Evolutionary conservation across 2,888 invertebrate genomes (phyloP).

Genomic region (Frankliniella intonsa): DNA sequence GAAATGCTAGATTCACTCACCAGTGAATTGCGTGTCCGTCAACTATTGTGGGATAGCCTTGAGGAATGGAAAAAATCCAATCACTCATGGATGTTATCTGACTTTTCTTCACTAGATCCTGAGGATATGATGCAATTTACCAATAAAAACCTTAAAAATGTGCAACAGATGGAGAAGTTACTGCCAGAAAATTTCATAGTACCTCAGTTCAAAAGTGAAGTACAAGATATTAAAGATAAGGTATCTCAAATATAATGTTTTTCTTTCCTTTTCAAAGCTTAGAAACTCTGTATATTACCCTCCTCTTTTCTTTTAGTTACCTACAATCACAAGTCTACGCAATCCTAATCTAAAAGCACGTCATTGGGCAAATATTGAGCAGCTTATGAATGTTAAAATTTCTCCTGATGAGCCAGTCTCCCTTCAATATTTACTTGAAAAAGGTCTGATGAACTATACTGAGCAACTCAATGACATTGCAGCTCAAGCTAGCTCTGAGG

Average conservation of each 20-base stretch:
- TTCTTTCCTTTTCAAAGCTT: neutral
- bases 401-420: slow-evolving; percentile 63
- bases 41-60: slow-evolving; percentile 72
- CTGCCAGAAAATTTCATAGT: slow-evolving; percentile 75
- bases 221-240: slow-evolving; percentile 74
- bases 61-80: slow-evolving; percentile 58
- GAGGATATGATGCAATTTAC: slow-evolving; percentile 66
- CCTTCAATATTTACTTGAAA: slow-evolving; percentile 62
- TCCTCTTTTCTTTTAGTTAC: slow-evolving; percentile 51
- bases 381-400: slow-evolving; percentile 64
- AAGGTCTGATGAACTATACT: slow-evolving; percentile 68
- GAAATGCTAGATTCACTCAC: slow-evolving; percentile 76
- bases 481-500: slow-evolving; percentile 83
- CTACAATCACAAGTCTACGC: slow-evolving; percentile 72
- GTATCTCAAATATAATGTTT: slow-evolving; percentile 44
- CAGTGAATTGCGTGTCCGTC: slow-evolving; percentile 72
- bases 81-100: slow-evolving; percentile 45
- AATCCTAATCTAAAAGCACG: slow-evolving; percentile 73
- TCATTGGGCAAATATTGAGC: slow-evolving; percentile 81
- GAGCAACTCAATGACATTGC: slow-evolving; percentile 78
- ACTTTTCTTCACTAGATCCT: slow-evolving; percentile 62
- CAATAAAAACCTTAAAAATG: slow-evolving; percentile 65
- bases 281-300: slow-evolving; percentile 33
- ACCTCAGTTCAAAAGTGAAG: slow-evolving; percentile 68
- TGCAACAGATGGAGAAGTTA: slow-evolving; percentile 75